Evolutionary conservation across 53 echinoderm and acorn worm species (phyloP).

Genomic region (Arbacia lixula): DNA sequence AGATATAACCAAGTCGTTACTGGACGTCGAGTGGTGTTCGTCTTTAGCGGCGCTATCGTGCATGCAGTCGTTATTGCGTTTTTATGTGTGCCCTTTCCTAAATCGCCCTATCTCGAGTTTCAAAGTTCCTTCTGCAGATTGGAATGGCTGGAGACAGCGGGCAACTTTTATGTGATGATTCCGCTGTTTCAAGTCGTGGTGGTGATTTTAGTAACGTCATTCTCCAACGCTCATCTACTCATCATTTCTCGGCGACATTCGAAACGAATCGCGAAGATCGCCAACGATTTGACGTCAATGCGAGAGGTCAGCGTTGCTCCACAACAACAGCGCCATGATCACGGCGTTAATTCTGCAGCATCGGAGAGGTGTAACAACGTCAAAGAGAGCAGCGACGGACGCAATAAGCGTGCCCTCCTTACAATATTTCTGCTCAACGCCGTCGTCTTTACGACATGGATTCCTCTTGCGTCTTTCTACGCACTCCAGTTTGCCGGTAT

Average conservation of each 20-base stretch:
- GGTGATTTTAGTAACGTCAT: not conserved
- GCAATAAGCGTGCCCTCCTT: not conserved
- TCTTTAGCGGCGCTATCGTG: not conserved
- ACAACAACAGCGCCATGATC: no score
- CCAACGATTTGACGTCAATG: no score
- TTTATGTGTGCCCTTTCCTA: not conserved
- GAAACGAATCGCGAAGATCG: no score
- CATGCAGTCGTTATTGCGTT: not conserved
- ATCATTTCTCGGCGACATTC: not conserved
- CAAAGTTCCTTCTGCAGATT: not conserved
- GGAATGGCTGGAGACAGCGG: not conserved
- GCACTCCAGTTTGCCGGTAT: not conserved
- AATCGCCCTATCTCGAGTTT: not conserved
- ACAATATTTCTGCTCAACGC: not conserved
- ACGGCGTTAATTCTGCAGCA: no score
- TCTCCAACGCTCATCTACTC: not conserved
- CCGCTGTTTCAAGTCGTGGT: not conserved
- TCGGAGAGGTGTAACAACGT: not conserved
- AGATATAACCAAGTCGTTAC: not conserved
- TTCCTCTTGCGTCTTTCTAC: not conserved
- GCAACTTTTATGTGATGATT: not conserved
- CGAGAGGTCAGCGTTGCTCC: no score
- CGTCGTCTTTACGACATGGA: not conserved
- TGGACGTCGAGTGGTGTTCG: not conserved
- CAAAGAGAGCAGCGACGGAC: not conserved